Base-by-base conservation (phyloP, 1,140 invertebrate genomes). In the Drosophila trapezifrons region DNA sequence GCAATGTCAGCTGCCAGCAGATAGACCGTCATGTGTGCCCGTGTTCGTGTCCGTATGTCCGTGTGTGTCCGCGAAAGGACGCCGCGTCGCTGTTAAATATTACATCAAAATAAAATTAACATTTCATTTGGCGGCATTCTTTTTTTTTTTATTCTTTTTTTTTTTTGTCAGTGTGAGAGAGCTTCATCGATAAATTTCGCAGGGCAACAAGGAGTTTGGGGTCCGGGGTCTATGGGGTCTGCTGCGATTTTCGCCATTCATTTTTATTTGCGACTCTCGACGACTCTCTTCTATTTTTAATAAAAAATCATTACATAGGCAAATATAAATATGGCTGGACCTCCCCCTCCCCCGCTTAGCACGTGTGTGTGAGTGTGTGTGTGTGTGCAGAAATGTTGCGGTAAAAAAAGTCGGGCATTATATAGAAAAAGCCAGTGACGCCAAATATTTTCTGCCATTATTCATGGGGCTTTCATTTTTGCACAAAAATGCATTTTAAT, bases 281-380 rank as follows among this genome's bases (percentile, higher is more conserved):
- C 25, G 57, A 32, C n/a, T 73, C 25, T 59, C 37, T 56, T 75
- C 54, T 60, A 47, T 80, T 74, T 82, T 69, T 75, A 87, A 87
- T 87, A 87, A 87, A 87, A 87, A 87, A 87, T 78, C 83, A 80
- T 87, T 87, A 87, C 83, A 85, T 85, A 78, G 78, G 52, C 81
- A 87, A 87, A 87, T 87, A 87, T 79, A 76, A 73, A 80, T 82
- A 73, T 80, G 55, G 49, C 59, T 63, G 37, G 54, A 12, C 54
- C 15, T 6, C 38, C 55, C 43, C 38, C 32, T n/a, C 35, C 10
- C 12, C 17, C 51, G n/a, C 9, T 15, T 10, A 47, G 40, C 18
- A 32, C 40, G 18, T 52, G 32, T 73, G 45, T 64, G n/a, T n/a
- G n/a, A n/a, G n/a, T n/a, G n/a, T n/a, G n/a, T 56, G 46, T 27